Evolutionary conservation across 2,888 invertebrate genomes (phyloP), one percentile per base, ranked within the genome.

Genomic region (Ryuthela nishihirai): DNA sequence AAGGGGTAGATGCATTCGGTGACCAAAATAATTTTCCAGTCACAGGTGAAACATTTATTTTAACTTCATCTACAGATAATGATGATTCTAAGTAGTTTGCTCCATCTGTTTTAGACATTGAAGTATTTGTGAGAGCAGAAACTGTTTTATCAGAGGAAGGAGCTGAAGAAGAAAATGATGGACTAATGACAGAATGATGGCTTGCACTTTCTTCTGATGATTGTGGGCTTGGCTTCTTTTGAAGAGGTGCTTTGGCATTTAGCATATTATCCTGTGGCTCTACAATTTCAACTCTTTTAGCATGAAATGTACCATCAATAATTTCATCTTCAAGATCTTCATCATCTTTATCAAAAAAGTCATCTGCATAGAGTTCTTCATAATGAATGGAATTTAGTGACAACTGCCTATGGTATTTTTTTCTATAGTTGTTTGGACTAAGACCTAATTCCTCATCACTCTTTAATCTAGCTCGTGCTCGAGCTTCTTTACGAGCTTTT

Each of bases 401-500:
- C 6, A 52, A 36, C 17, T 60, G 60, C 6, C 54, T 50, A n/a
- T 47, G 35, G 26, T 58, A 54, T 10, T 54, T 54, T 52, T 63
- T 63, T 5, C 63, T 54, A 36, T 68, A 68, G 50, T 69, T 67
- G 4, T 67, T 62, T 4, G 68, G 68, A 50, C 68, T 69, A 3
- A 74, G 55, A 2, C 85, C 85, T 21, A 87, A 73, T 69, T 87
- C 85, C 64, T 84, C 83, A 70, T 87, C 86, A 54, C 84, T 84
- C 72, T 83, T 83, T 21, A 85, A 73, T 41, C 83, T 78, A 7
- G 84, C 83, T 43, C 83, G 77, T 18, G 82, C 82, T 50, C 85
- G 75, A 1, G 82, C 80, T 21, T 82, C 82, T 62, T 82, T 81
- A 21, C 75, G 38, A 61, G 81, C 80, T 58, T 82, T 81, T 42